phyloP scores from a whole-genome alignment of 1,140 invertebrate species.

The Chironomus tepperi region DNA sequence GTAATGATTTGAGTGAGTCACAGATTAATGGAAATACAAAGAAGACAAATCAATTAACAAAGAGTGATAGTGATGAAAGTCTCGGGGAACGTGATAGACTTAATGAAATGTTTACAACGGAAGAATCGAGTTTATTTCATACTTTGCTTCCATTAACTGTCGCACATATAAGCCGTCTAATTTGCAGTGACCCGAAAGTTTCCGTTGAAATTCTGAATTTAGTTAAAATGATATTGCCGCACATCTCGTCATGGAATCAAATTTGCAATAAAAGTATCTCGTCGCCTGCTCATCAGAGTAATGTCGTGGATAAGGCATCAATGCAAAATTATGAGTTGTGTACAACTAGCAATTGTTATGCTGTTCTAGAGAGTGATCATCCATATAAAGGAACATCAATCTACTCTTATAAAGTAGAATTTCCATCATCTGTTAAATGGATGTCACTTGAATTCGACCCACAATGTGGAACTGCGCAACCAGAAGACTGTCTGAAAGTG shows the following conservation, averaged over 20 bases:
- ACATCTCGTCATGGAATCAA: constrained; percentile 78
- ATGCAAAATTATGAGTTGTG: constrained; percentile 30
- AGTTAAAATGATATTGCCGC: constrained; percentile 83
- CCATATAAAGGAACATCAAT: constrained; percentile 89
- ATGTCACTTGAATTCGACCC: constrained; percentile 89
- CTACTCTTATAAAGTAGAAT: constrained; percentile 76
- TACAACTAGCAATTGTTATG: constrained; percentile 76
- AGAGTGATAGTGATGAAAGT: constrained; percentile 36
- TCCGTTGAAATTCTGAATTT: constrained; percentile 83
- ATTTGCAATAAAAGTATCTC: constrained; percentile 38
- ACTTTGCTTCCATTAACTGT: constrained; percentile 69
- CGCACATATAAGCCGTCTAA: constrained; percentile 71
- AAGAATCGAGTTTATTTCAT: constrained; percentile 48
- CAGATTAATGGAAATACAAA: constrained; percentile 29
- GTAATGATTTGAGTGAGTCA: constrained; percentile 36
- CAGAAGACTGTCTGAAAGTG: constrained; percentile 84
- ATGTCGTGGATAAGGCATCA: constrained; percentile 28
- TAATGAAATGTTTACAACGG: constrained; percentile 37
- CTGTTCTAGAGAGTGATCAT: constrained; percentile 92
- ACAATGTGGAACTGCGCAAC: constrained; percentile 84
- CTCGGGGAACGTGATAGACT: constrained; percentile 30
- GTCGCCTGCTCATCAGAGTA: constrained; percentile 10
- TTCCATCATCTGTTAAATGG: constrained; percentile 83
- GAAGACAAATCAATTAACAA: constrained; percentile 26
- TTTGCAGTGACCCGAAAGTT: constrained; percentile 72